Evolutionary conservation across 2,797 vertebrate species (phyloP).

Genomic region (Borostomias antarcticus): DNA sequence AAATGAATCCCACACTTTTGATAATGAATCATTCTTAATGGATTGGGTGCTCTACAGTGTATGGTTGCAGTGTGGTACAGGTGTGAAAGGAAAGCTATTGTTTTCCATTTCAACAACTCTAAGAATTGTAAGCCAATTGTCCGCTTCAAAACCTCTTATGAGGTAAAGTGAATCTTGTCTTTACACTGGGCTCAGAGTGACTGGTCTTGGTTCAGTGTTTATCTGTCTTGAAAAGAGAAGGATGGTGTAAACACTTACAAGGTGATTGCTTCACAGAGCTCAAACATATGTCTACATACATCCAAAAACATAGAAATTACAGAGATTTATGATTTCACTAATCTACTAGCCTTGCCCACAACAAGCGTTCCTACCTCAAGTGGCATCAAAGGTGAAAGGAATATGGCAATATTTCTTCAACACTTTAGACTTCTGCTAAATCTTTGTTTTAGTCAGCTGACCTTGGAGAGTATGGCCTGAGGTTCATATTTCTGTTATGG

Average conservation of each 20-base stretch:
- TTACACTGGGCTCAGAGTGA: conserved; percentile 24
- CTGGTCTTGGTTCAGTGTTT: conserved; percentile 37
- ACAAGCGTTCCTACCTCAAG: conserved; percentile 4
- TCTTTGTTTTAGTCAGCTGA: too few species aligned
- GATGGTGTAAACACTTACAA: conserved; percentile 28
- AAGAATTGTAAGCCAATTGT: conserved; percentile 24
- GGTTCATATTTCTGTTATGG: conserved; percentile 33
- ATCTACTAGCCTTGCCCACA: conserved; percentile 42
- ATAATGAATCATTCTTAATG: conserved; percentile 25
- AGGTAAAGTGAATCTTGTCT: conserved; percentile 44
- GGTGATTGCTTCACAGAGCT: conserved; percentile 45
- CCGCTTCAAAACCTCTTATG: conserved; percentile 34
- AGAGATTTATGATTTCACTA: conserved; percentile 39
- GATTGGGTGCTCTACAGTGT: not conserved
- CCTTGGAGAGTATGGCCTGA: conserved; percentile 22
- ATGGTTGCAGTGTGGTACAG: conserved; percentile 25
- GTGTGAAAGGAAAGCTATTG: conserved; percentile 19
- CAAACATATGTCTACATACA: conserved; percentile 33
- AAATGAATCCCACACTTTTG: too few species aligned
- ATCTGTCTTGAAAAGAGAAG: conserved; percentile 46
- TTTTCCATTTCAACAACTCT: conserved; percentile 34
- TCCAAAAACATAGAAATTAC: conserved; percentile 40
- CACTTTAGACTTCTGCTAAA: conserved; percentile 23
- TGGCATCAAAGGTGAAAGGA: conserved; percentile 23
- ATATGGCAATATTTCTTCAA: conserved; percentile 26